Percentiles rank a stretch among this genome's conserved stretches.
phyloP scores from a whole-genome alignment of 2,797 vertebrate genomes.

The Parauchenoglanis punctatus region DNA sequence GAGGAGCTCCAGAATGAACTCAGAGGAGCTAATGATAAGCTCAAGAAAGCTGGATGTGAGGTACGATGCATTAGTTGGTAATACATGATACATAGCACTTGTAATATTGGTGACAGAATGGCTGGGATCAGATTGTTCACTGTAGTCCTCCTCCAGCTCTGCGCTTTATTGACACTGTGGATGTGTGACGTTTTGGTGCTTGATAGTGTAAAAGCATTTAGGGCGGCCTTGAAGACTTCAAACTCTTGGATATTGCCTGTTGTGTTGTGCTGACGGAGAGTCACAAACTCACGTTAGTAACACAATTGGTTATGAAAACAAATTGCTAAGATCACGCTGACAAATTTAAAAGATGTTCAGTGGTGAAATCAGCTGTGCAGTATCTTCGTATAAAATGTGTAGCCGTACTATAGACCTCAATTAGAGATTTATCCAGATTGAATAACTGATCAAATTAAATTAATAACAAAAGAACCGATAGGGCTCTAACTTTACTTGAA shows the following conservation, averaged over 20 bases:
- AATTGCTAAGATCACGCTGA: background rate
- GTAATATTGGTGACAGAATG: background rate
- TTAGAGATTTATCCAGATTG: background rate
- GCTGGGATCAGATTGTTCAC: background rate
- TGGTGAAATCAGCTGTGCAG: background rate
- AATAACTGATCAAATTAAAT: background rate
- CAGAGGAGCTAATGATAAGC: slow-evolving; percentile 73
- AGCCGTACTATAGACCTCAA: background rate
- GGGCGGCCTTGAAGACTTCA: background rate
- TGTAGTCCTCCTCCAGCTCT: background rate
- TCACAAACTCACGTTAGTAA: background rate
- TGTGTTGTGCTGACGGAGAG: background rate
- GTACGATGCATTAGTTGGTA: slow-evolving; percentile 59
- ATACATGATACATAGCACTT: background rate
- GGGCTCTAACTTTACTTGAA: background rate
- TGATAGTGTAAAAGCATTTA: background rate
- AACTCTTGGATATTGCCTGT: background rate
- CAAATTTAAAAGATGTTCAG: background rate
- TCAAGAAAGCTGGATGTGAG: slow-evolving; percentile 81
- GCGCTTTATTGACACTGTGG: background rate
- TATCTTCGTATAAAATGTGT: background rate
- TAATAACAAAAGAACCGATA: background rate
- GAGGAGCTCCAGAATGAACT: slow-evolving; percentile 78
- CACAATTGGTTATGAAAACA: background rate
- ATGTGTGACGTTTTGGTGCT: background rate